phyloP scores from a whole-genome alignment of 2,888 invertebrate species.

The Aricia artaxerxes region DNA sequence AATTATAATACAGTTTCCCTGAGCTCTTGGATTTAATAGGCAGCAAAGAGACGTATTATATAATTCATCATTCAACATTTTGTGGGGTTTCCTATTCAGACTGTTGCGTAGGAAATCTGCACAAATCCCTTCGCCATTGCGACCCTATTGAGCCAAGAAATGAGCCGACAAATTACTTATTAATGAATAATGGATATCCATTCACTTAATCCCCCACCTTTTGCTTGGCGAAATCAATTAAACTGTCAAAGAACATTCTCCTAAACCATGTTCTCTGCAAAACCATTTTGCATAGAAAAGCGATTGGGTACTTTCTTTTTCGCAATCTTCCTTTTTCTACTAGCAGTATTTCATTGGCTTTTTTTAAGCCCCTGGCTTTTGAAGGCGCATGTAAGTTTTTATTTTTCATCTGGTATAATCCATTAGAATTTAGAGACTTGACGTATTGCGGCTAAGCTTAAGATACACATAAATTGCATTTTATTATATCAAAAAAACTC shows the following conservation, averaged over 20 bases:
- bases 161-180: conserved; percentile 7
- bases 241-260: neutral
- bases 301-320: too few species aligned
- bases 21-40: neutral
- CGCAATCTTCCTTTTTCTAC: too few species aligned
- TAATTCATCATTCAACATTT: neutral
- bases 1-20: neutral
- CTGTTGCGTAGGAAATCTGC: neutral
- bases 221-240: neutral
- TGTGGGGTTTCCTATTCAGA: neutral
- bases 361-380: too few species aligned
- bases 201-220: neutral
- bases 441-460: neutral
- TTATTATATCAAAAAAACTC: too few species aligned
- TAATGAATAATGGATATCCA: neutral
- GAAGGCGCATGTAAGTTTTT: too few species aligned
- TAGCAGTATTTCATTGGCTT: too few species aligned
- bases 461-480: too few species aligned
- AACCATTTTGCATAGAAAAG: too few species aligned
- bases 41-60: neutral
- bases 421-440: too few species aligned
- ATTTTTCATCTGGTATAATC: too few species aligned
- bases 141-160: neutral
- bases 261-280: neutral
- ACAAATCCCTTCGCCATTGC: neutral